These are phyloP conservation scores for Corythoichthys haematopterus DNA, from an alignment of 2,113 vertebrate species.

Conservation along the genomic window DNA sequence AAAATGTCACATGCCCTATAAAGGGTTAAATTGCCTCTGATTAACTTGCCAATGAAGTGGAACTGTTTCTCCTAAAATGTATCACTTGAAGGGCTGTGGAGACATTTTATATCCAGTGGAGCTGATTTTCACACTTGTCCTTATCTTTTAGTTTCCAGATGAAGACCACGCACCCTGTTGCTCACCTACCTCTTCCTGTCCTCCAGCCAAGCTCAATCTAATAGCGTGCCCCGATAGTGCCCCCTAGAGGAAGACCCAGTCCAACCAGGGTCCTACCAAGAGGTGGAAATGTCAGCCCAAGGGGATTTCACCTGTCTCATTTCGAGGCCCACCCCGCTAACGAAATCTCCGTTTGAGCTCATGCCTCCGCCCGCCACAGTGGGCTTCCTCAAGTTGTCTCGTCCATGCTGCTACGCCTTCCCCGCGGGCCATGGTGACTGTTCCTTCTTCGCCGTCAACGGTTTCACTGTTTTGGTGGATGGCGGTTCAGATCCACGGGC, in stretches of 20 bases:
- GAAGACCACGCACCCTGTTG: constrained; percentile 13
- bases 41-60: too few species aligned
- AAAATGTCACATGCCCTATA: too few species aligned
- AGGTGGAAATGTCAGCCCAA: constrained; percentile 81
- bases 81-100: too few species aligned
- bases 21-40: too few species aligned
- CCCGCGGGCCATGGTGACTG: constrained; percentile 88
- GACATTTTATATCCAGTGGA: too few species aligned
- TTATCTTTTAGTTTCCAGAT: constrained; percentile 42
- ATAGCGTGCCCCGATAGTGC: constrained; percentile 82
- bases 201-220: constrained; percentile 65
- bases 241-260: constrained; percentile 76
- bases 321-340: constrained; percentile 78
- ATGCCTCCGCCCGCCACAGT: constrained; percentile 85
- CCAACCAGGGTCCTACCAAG: constrained; percentile 57
- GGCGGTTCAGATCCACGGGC: constrained; percentile 89
- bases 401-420: constrained; percentile 96
- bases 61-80: too few species aligned
- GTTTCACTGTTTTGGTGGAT: constrained; percentile 88
- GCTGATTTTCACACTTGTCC: neutral
- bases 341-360: constrained; percentile 83
- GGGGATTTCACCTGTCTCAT: constrained; percentile 86
- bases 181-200: neutral
- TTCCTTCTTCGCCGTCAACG: constrained; percentile 89
- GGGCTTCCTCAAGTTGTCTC: constrained; percentile 89